phyloP scores from a whole-genome alignment of 2,888 invertebrate genomes.

The Luperina nickerlii region DNA sequence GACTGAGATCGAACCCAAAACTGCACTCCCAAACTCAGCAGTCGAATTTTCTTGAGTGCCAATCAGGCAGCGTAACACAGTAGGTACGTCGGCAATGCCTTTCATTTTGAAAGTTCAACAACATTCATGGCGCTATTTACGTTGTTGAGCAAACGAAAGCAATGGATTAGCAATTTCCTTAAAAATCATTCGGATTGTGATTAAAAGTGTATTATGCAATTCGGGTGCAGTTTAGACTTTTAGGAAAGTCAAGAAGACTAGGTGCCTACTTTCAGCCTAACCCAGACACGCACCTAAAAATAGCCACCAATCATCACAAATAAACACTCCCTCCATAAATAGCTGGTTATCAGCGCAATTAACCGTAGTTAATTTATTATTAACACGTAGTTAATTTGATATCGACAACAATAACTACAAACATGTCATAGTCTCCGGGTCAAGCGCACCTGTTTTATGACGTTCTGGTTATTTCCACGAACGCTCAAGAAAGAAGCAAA shows the following conservation, averaged over 20 bases:
- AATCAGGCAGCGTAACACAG: neutral
- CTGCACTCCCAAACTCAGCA: neutral
- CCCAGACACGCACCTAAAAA: constrained; percentile 19
- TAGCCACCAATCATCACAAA: constrained; percentile 25
- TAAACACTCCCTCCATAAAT: constrained; percentile 45
- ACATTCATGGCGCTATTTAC: neutral
- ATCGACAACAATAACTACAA: constrained; percentile 43
- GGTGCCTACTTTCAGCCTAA: neutral
- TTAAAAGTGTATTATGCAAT: neutral
- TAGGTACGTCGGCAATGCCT: neutral
- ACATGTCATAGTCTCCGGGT: constrained; percentile 50
- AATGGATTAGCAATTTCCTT: neutral
- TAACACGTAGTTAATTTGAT: constrained; percentile 29
- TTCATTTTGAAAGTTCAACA: neutral
- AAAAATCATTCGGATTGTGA: neutral
- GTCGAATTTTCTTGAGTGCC: neutral
- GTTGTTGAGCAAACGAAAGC: neutral
- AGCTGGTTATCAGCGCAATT: constrained; percentile 41
- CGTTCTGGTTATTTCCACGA: constrained; percentile 53
- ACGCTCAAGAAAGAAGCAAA: neutral
- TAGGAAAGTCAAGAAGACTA: too few relatives aligned
- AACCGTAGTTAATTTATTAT: constrained; percentile 50
- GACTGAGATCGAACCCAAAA: neutral
- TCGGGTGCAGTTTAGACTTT: neutral
- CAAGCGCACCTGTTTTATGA: constrained; percentile 63